Evolutionary conservation across 1,140 invertebrate species (phyloP).

Genomic region (Drosophila funebris): DNA sequence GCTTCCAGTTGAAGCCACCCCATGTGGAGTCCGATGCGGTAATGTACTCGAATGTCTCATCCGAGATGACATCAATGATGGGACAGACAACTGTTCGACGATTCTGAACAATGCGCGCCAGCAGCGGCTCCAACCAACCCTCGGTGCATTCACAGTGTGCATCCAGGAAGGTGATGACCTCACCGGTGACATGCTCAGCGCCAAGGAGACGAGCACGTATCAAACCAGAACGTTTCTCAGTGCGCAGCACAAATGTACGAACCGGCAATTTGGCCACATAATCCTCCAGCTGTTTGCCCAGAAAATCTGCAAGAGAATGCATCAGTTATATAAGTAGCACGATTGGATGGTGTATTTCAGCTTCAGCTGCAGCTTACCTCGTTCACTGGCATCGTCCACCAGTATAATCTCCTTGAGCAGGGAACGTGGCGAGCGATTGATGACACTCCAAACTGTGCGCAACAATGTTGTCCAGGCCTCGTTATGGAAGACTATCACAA

Average conservation of each 20-base stretch:
- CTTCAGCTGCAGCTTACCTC: slow-evolving; percentile 85
- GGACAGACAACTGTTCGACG: slow-evolving; percentile 97
- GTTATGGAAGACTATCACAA: slow-evolving; percentile 99
- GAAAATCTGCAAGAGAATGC: slow-evolving; percentile 88
- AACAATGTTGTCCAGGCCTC: slow-evolving; percentile 98
- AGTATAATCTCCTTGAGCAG: slow-evolving; percentile 97
- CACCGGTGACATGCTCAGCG: slow-evolving; percentile 95
- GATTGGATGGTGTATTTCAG: slow-evolving; percentile 84
- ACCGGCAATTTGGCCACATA: slow-evolving; percentile 94
- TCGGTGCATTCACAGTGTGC: slow-evolving; percentile 97
- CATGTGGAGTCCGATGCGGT: slow-evolving; percentile 97
- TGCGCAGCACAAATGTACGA: slow-evolving; percentile 91
- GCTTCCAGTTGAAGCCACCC: slow-evolving; percentile 99
- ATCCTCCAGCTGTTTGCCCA: slow-evolving; percentile 94
- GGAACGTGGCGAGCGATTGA: slow-evolving; percentile 94
- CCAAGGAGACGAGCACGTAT: slow-evolving; percentile 96
- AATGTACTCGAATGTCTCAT: slow-evolving; percentile 98
- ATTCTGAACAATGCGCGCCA: slow-evolving; percentile 95
- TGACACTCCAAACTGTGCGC: slow-evolving; percentile 98
- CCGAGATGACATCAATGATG: slow-evolving; percentile 99
- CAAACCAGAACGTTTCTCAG: slow-evolving; percentile 94
- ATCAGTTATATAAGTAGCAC: too few species aligned
- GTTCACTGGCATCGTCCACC: slow-evolving; percentile 97
- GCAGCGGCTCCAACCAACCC: slow-evolving; percentile 97
- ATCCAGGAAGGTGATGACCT: slow-evolving; percentile 98